Conservation (phyloP, 2,113 vertebrate species). For the Calonectris borealis region DNA sequence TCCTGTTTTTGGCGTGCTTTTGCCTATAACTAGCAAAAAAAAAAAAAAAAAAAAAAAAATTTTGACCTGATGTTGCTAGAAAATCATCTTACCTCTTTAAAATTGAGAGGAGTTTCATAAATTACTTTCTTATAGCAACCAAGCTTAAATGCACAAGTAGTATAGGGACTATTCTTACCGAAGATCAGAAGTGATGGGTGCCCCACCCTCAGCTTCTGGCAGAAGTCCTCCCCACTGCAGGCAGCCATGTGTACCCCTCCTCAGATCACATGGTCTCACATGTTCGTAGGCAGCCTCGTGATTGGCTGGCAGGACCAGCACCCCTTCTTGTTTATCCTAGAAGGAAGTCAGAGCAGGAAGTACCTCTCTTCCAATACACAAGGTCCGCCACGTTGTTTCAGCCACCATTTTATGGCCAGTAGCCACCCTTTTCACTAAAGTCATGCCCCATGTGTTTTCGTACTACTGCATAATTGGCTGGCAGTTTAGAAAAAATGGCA, state of each 20-base stretch:
- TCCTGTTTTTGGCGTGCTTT: not conserved
- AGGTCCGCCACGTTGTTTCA: not conserved
- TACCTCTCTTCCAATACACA: too few species aligned
- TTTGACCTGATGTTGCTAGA: not conserved
- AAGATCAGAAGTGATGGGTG: accelerated
- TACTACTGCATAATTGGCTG: not conserved
- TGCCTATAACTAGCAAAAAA: not conserved
- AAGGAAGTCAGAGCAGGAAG: not conserved
- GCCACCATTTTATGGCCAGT: not conserved
- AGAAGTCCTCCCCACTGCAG: accelerated
- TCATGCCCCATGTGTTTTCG: not conserved
- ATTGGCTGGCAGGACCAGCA: not conserved
- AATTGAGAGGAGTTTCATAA: not conserved
- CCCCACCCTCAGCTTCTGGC: not conserved
- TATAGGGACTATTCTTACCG: accelerated
- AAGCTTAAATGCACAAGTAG: not conserved
- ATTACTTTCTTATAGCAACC: not conserved
- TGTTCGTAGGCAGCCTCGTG: not conserved
- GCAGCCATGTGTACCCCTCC: too few species aligned
- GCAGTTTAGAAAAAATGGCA: not conserved
- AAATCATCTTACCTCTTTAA: not conserved
- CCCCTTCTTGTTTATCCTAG: not conserved
- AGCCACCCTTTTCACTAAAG: not conserved
- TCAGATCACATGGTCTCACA: too few species aligned
- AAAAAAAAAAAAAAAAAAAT: not conserved